Base-by-base conservation (phyloP, 2,888 invertebrate species). In the Monoplex corrugatus region DNA sequence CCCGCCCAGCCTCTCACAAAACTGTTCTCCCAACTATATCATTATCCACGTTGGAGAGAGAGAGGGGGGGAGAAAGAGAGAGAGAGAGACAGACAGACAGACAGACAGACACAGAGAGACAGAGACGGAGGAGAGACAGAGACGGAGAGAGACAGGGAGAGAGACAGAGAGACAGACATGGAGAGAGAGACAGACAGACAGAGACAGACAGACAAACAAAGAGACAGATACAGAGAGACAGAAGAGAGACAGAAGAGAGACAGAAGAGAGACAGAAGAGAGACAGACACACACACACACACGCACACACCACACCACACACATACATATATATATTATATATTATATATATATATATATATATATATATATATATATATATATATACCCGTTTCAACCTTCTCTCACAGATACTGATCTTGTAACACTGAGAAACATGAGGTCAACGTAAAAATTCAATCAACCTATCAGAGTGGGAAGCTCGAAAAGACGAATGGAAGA, bases 171-270 rank as follows among this genome's bases (percentile, higher is more conserved):
- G 3, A n/a, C 23, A 10, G 23, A 8, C 72, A 72, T 80, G 28
- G 2, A 80, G 6, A 28, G 28, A 28, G 43, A 8, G 10, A 50
- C 50, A 50, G 10, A 50, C 50, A 50, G 50, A 50, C 78, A 87
- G 87, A 80, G 87, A 87, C 45, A 75, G 78, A 75, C 72, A 75
- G 72, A 87, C 43, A 87, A n/a, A 75, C 43, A 75, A 40, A 75
- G 40, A 40, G 72, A 44, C 40, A 75, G 75, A 50, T 32, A 50
- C 28, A 44, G 40, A 87, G 80, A 87, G 44, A 72, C 50, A 80
- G 80, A 80, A 40, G 50, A 50, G 35, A 44, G 50, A 40, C 44
- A 44, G 63, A 63, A 83, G 82, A 63, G 68, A 88, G 87, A 87
- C 35, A 87, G 80, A 88, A 45, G 63, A 82, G 38, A 45, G 40